Percentiles rank a stretch among this genome's conserved stretches.
phyloP scores from a whole-genome alignment of 2,113 vertebrate genomes.

The Aramus guarauna region DNA sequence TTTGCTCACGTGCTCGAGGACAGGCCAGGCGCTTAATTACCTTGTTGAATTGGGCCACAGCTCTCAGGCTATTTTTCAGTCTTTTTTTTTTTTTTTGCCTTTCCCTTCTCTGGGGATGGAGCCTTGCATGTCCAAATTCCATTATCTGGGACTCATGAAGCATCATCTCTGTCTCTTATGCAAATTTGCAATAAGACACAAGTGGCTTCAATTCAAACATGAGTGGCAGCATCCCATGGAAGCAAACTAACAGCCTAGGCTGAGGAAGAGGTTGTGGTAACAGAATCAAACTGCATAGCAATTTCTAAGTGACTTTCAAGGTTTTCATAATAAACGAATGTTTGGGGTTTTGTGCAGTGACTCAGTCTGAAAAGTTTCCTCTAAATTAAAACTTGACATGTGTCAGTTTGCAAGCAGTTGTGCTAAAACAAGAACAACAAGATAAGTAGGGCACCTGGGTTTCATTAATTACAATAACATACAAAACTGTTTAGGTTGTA shows the following conservation, averaged over 20 bases:
- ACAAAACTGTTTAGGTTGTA: neutral
- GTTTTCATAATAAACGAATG: slow-evolving; percentile 33
- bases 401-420: slow-evolving; percentile 16
- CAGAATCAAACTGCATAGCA: slow-evolving; percentile 5
- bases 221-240: slow-evolving; percentile 42
- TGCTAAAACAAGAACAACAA: slow-evolving; percentile 22
- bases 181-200: slow-evolving; percentile 61
- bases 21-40: neutral
- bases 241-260: slow-evolving; percentile 3
- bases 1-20: slow-evolving; percentile 25
- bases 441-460: neutral
- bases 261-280: slow-evolving; percentile 10
- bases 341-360: neutral
- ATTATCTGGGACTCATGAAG: slow-evolving; percentile 61
- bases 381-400: slow-evolving; percentile 39
- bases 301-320: slow-evolving; percentile 42
- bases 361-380: slow-evolving; percentile 40
- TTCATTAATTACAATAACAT: slow-evolving; percentile 45
- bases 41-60: slow-evolving; percentile 32
- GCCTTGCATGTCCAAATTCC: slow-evolving; percentile 44
- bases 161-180: slow-evolving; percentile 60
- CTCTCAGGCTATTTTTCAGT: slow-evolving; percentile 11
- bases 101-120: slow-evolving; percentile 1
- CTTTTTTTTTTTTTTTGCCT: neutral
- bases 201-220: slow-evolving; percentile 54